A percentile compares a stretch with the other conserved stretches of the same genome.
Evolutionary conservation across 2,113 vertebrate species (phyloP).

Genomic region (Nycticorax nycticorax): DNA sequence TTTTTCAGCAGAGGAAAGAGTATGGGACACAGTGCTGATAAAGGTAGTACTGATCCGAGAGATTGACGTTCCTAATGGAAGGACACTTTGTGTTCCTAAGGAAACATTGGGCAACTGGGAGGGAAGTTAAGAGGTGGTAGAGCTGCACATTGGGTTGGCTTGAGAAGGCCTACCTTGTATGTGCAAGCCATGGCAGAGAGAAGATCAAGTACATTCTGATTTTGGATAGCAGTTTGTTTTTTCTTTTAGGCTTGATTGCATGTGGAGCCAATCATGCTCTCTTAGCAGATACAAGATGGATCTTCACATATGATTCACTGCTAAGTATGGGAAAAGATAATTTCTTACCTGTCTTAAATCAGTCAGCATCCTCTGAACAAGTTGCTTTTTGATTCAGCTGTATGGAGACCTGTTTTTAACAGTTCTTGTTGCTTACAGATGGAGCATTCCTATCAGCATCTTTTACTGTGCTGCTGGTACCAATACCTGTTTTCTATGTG

Average conservation of each 20-base stretch:
- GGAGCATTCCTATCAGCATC: neutral
- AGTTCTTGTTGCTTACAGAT: neutral
- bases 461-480: neutral
- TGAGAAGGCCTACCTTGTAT: neutral
- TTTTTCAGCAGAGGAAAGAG: neutral
- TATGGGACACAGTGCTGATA: neutral
- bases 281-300: neutral
- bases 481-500: neutral
- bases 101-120: neutral
- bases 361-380: neutral
- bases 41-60: neutral
- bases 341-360: neutral
- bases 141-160: neutral
- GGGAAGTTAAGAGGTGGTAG: neutral
- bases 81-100: neutral
- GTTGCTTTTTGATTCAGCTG: neutral
- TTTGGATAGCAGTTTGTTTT: neutral
- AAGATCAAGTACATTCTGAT: neutral
- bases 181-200: neutral
- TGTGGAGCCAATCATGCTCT: neutral
- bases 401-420: neutral
- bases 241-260: neutral
- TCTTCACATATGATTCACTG: neutral
- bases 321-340: neutral
- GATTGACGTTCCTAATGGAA: neutral